A percentile compares a stretch with the other conserved stretches of the same genome.
Evolutionary conservation across 2,113 vertebrate species (phyloP).

Genomic region (Crypturellus undulatus): DNA sequence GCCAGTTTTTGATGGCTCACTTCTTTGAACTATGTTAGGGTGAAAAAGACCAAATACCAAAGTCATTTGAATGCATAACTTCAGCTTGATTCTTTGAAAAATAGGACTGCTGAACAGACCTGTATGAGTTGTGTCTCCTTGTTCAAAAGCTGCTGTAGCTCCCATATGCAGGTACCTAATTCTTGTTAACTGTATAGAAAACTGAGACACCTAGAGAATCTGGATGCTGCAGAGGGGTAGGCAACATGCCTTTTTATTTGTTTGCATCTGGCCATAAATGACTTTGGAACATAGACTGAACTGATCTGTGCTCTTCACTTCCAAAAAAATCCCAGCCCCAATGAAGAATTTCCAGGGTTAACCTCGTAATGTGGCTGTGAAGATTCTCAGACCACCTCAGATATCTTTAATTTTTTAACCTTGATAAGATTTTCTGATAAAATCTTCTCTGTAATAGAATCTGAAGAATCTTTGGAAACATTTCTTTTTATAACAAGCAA

Average conservation of each 20-base stretch:
- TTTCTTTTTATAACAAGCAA: neutral
- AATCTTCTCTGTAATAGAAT: neutral
- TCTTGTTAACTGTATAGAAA: slow-evolving; percentile 9
- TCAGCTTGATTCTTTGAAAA: neutral
- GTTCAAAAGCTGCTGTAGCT: slow-evolving; percentile 19
- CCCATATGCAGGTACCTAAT: neutral
- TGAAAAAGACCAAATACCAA: neutral
- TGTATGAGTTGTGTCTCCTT: neutral
- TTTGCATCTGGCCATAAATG: neutral
- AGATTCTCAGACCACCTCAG: neutral
- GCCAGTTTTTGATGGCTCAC: neutral
- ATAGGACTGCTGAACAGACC: neutral
- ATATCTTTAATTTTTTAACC: neutral
- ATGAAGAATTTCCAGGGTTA: neutral
- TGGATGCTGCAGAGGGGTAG: slow-evolving; percentile 7
- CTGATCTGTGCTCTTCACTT: neutral
- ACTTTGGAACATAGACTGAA: neutral
- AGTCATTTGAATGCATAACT: neutral
- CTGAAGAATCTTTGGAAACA: neutral
- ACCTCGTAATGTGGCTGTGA: neutral
- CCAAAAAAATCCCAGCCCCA: neutral
- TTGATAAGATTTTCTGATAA: neutral
- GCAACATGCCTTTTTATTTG: slow-evolving; percentile 2
- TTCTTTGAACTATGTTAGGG: neutral
- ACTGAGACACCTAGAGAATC: neutral